Conservation (phyloP, 2,888 invertebrate species). For the Itoplectis maculator region DNA sequence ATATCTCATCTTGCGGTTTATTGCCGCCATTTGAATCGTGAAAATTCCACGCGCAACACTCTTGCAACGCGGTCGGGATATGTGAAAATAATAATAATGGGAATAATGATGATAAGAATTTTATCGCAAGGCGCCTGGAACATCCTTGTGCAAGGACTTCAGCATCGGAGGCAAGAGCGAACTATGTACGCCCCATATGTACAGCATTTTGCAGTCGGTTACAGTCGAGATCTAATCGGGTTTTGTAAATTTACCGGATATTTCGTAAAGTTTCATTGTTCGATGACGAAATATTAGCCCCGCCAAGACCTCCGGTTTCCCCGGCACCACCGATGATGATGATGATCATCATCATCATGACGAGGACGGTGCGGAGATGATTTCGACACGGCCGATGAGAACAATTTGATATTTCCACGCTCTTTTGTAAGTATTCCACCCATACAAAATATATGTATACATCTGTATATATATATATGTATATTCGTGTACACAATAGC, state of each 20-base stretch:
- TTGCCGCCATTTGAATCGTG: neutral
- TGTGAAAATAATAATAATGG: neutral
- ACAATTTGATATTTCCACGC: slow-evolving; percentile 71
- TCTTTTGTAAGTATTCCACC: slow-evolving; percentile 40
- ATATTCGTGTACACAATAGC: neutral
- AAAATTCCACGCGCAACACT: neutral
- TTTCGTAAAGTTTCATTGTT: slow-evolving; percentile 71
- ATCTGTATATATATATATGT: neutral
- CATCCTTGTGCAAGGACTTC: slow-evolving; percentile 23
- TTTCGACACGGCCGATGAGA: slow-evolving; percentile 71
- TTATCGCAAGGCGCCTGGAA: slow-evolving; percentile 13
- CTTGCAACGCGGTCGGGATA: neutral
- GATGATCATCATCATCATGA: slow-evolving; percentile 27
- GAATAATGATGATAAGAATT: neutral
- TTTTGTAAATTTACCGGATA: slow-evolving; percentile 71
- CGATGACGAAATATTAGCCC: slow-evolving; percentile 67
- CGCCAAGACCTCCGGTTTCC: slow-evolving; percentile 43
- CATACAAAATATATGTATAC: slow-evolving; percentile 3
- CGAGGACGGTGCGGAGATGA: slow-evolving; percentile 46
- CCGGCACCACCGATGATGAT: slow-evolving; percentile 25
- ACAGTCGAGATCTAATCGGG: slow-evolving; percentile 67
- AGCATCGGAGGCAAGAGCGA: neutral
- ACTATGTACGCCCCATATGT: neutral
- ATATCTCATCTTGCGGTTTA: slow-evolving; percentile 9
- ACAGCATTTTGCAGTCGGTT: slow-evolving; percentile 13